phyloP scores from a whole-genome alignment of 2,113 vertebrate genomes.

The Casuarius casuarius region DNA sequence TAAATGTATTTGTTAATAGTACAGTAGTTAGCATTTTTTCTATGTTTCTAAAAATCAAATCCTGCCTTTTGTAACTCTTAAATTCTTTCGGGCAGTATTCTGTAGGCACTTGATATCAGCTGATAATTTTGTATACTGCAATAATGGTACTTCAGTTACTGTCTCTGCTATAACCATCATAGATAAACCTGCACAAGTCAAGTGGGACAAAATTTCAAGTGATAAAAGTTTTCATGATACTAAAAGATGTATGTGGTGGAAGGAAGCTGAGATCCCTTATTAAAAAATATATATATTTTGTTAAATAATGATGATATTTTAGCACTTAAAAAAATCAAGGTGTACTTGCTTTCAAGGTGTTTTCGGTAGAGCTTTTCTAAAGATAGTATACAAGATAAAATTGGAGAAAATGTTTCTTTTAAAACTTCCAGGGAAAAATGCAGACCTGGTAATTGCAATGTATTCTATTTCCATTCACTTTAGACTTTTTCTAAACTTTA shows the following conservation, averaged over 20 bases:
- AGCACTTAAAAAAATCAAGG: too few species aligned
- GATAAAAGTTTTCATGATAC: not conserved
- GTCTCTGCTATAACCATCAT: too few species aligned
- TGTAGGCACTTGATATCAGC: not conserved
- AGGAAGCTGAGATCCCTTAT: not conserved
- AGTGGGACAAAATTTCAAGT: not conserved
- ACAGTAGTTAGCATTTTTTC: not conserved
- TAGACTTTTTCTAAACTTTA: not conserved
- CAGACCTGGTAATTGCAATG: not conserved
- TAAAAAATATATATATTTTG: not conserved
- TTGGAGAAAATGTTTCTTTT: not conserved
- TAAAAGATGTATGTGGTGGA: not conserved
- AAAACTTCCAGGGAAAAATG: not conserved
- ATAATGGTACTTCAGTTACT: not conserved
- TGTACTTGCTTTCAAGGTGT: too few species aligned
- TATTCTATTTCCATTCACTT: not conserved
- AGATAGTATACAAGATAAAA: not conserved
- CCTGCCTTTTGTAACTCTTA: not conserved
- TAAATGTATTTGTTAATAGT: not conserved
- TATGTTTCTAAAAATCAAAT: not conserved
- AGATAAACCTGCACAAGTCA: not conserved
- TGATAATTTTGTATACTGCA: too few species aligned
- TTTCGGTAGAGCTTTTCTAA: not conserved
- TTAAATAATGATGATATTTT: not conserved
- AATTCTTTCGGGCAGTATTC: not conserved